phyloP scores from a whole-genome alignment of 2,888 invertebrate species.

The Chloroclysta siterata region DNA sequence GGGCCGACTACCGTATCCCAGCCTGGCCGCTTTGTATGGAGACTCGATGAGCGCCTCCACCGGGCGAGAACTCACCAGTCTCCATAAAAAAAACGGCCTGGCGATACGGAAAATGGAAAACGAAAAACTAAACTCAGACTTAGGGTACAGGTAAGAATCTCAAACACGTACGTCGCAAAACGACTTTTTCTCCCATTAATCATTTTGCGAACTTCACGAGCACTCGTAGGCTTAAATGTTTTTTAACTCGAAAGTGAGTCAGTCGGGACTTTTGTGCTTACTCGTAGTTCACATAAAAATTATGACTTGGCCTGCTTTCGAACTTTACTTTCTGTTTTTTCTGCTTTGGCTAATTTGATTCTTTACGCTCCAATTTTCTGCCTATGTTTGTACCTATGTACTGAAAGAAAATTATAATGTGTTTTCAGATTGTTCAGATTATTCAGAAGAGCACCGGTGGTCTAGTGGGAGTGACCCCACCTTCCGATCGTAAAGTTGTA shows the following conservation, averaged over 20 bases:
- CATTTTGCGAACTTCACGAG: constrained; percentile 57
- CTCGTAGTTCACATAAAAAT: constrained; percentile 22
- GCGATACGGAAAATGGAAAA: no score
- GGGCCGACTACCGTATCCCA: no score
- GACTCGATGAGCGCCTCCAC: no score
- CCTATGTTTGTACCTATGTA: background rate
- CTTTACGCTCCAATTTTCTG: background rate
- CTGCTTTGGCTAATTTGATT: background rate
- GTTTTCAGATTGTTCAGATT: no score
- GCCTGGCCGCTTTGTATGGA: no score
- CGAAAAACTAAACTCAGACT: background rate
- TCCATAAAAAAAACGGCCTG: no score
- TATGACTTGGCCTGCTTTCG: constrained; percentile 22
- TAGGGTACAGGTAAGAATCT: constrained; percentile 39
- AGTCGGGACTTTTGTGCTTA: constrained; percentile 11
- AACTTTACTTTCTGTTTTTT: constrained; percentile 4
- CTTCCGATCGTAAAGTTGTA: no score
- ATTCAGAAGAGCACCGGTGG: no score
- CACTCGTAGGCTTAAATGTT: constrained; percentile 44
- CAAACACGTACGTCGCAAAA: constrained; percentile 43
- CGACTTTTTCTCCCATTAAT: constrained; percentile 58
- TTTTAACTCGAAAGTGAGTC: constrained; percentile 26
- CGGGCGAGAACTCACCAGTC: no score
- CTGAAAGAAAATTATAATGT: no score
- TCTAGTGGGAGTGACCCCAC: no score